Evolutionary conservation across 2,113 vertebrate species (phyloP).

Genomic region (Alethe diademata): DNA sequence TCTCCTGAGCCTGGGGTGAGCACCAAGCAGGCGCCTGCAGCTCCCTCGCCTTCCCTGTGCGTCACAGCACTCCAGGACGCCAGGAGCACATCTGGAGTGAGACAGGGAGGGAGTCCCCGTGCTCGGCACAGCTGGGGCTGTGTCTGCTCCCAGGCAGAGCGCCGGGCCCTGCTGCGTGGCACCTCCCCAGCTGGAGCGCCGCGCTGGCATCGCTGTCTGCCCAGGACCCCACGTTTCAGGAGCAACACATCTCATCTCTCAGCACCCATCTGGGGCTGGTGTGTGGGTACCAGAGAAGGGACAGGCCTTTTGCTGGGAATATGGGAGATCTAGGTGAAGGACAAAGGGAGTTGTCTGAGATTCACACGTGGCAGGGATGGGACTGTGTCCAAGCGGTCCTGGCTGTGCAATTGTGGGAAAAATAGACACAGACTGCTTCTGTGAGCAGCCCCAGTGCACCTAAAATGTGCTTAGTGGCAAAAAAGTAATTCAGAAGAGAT

Average conservation of each 20-base stretch:
- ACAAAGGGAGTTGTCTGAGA: background rate
- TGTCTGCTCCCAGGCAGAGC: background rate
- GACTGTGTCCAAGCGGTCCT: accelerated
- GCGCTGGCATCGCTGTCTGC: accelerated
- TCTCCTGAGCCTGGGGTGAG: accelerated
- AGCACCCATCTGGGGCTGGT: background rate
- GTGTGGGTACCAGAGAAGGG: background rate
- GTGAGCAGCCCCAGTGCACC: background rate
- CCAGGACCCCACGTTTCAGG: background rate
- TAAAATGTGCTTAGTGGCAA: background rate
- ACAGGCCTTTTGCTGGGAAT: background rate
- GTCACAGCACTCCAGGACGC: background rate
- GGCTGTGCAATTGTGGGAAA: background rate
- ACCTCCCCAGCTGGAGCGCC: accelerated
- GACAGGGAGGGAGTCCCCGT: background rate
- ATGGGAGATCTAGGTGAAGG: background rate
- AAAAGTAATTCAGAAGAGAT: background rate
- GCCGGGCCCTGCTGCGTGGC: background rate
- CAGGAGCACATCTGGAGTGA: slow-evolving; percentile 6
- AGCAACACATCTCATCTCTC: accelerated
- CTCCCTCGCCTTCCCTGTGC: accelerated
- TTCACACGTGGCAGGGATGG: accelerated
- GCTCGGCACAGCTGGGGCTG: background rate
- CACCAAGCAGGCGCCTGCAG: background rate
- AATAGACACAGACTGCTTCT: background rate